Base-by-base conservation (phyloP, 2,888 invertebrate genomes). In the Xylota segnis region DNA sequence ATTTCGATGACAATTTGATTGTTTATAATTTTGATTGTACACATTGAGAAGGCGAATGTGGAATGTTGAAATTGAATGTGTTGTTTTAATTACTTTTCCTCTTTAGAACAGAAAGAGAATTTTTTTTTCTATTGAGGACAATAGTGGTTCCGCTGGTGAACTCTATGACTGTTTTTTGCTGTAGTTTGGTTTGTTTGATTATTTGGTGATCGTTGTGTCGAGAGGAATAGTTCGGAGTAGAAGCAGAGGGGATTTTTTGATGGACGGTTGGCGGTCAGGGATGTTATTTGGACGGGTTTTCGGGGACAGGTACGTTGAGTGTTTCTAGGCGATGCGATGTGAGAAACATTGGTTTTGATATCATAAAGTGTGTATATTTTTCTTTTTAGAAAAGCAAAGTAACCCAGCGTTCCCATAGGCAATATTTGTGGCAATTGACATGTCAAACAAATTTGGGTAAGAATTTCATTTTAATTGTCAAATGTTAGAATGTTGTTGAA, bases 91-190 rank as follows among this genome's bases (percentile, higher is more conserved):
- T 16, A 32, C 12, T 77, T 66, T 74, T 61, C 32, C 66, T 66
- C 37, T 74, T 37, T 37, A 37, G 23, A 43, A 43, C 37, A 14
- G n/a, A 32, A 58, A 23, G 14, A 58, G 14, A 58, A 65, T 65
- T 58, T 56, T 47, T 9, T n/a, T 27, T 7, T 71, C 12, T 56
- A 70, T 61, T 47, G 65, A 59, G 58, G 47, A 84, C 79, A 79
- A 83, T 23, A 77, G 75, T 71, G 59, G 54, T 84, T 81, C 70
- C 63, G 75, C 75, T 76, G 71, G 59, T 70, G 75, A 23, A 50
- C 66, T 79, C 65, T 23, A 72, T 40, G 50, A 66, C 32, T 71
- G 74, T 40, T 54, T 23, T 23, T 23, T 23, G 23, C 23, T 45
- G 58, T 81, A 71, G 70, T 66, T 63, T 18, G 56, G 74, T 75